These are phyloP conservation scores for Periplaneta americana DNA, from an alignment of 1,140 invertebrate genomes.

Conservation along the genomic window DNA sequence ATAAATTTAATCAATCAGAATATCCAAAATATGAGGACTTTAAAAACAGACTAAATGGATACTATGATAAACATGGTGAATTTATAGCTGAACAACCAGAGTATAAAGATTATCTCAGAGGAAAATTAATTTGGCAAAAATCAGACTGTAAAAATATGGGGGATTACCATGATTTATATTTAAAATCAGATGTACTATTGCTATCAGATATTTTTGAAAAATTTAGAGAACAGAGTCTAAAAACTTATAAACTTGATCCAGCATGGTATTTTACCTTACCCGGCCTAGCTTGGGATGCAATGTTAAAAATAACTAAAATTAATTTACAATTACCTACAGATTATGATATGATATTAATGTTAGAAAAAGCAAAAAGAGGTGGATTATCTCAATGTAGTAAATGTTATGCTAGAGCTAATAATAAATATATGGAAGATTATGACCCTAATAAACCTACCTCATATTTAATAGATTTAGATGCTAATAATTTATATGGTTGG, in stretches of 20 bases:
- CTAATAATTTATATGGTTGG: too few species aligned
- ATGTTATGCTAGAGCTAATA: not conserved
- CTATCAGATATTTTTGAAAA: slow-evolving; percentile 28
- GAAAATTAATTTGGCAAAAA: slow-evolving; percentile 23
- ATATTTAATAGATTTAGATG: too few species aligned
- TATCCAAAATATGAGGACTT: not conserved
- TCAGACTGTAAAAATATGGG: slow-evolving; percentile 19
- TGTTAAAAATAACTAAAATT: slow-evolving; percentile 4
- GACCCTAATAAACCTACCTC: not conserved
- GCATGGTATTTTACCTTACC: not conserved
- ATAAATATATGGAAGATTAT: not conserved
- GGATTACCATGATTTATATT: slow-evolving; percentile 27
- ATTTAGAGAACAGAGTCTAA: slow-evolving; percentile 24
- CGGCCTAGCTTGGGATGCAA: not conserved
- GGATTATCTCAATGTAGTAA: not conserved
- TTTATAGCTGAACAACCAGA: not conserved
- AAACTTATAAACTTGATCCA: slow-evolving; percentile 3
- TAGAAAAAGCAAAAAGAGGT: not conserved
- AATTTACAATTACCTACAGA: not conserved
- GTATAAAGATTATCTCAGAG: slow-evolving; percentile 25
- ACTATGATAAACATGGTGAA: not conserved
- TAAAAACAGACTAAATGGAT: not conserved
- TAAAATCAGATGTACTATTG: slow-evolving; percentile 24
- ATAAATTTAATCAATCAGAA: slow-evolving; percentile 5
- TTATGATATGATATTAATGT: not conserved